Evolutionary conservation across 2,797 vertebrate species (phyloP).

Genomic region (Macropus fuliginosus): DNA sequence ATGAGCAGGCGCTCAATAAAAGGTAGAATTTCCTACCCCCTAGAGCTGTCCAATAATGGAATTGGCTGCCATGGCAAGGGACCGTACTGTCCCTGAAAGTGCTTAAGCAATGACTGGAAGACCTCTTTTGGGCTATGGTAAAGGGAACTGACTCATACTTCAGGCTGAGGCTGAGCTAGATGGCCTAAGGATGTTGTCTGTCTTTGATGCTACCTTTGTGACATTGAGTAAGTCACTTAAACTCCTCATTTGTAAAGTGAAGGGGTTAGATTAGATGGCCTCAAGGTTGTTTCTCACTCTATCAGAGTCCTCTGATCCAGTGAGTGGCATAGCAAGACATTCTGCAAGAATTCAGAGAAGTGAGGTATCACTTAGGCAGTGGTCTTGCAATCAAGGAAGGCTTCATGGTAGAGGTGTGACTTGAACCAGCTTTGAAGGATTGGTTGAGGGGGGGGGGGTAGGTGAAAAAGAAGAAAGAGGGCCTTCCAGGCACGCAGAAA

Average conservation of each 20-base stretch:
- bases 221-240: neutral
- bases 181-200: neutral
- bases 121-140: neutral
- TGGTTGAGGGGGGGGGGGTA: neutral
- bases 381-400: neutral
- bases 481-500: too few relatives aligned
- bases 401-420: neutral
- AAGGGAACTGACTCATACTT: neutral
- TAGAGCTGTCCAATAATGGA: neutral
- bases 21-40: neutral
- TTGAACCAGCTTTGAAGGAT: neutral
- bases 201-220: neutral
- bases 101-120: neutral
- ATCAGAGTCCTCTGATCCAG: neutral
- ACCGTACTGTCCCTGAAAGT: neutral
- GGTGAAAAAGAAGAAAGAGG: neutral
- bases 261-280: neutral
- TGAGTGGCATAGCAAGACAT: neutral
- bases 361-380: neutral
- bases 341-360: neutral
- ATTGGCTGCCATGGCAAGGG: neutral
- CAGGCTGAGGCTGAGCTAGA: neutral
- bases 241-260: neutral
- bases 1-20: neutral
- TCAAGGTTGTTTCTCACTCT: neutral